A percentile compares a stretch with the other conserved stretches of the same genome.
These are phyloP conservation scores for Aurelia aurita DNA, from an alignment of 30 jellyfish, hydroid and myxozoan genomes.

Conservation along the genomic window DNA sequence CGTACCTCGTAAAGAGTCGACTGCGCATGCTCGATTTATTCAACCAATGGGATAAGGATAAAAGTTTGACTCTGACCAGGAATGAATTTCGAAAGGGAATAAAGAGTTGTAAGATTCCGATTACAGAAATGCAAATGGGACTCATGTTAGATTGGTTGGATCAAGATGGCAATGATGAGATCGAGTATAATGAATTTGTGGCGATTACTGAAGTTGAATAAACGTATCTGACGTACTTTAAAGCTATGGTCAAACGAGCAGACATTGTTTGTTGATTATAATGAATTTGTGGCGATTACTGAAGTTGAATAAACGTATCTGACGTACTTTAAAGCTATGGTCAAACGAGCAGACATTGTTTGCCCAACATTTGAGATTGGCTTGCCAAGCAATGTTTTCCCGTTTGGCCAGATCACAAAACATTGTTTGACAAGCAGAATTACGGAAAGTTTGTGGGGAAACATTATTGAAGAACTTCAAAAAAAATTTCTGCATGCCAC, in stretches of 20 bases:
- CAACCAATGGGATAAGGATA: conserved; percentile 93
- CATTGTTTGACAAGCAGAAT: too few relatives aligned
- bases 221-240: not conserved
- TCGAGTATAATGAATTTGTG: conserved; percentile 84
- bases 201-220: conserved; percentile 81
- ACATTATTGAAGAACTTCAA: too few relatives aligned
- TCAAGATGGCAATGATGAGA: conserved; percentile 81
- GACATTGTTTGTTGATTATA: too few relatives aligned
- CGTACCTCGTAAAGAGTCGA: conserved; percentile 71
- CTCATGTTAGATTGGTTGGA: conserved; percentile 86
- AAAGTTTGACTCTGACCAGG: conserved; percentile 75
- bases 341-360: too few relatives aligned
- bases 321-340: too few relatives aligned
- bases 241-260: too few relatives aligned
- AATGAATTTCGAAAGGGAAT: conserved; percentile 80
- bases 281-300: conserved; percentile 85
- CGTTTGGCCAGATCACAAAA: too few relatives aligned
- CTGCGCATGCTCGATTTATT: conserved; percentile 89
- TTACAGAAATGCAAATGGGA: conserved; percentile 70
- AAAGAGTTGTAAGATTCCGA: conserved; percentile 73
- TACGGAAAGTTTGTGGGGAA: too few relatives aligned
- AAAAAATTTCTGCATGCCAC: too few relatives aligned
- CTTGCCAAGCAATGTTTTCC: too few relatives aligned
- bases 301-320: conserved; percentile 50
- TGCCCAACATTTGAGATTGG: too few relatives aligned